Conservation (phyloP, 2,888 invertebrate genomes). For the Ormyrus pomaceus region DNA sequence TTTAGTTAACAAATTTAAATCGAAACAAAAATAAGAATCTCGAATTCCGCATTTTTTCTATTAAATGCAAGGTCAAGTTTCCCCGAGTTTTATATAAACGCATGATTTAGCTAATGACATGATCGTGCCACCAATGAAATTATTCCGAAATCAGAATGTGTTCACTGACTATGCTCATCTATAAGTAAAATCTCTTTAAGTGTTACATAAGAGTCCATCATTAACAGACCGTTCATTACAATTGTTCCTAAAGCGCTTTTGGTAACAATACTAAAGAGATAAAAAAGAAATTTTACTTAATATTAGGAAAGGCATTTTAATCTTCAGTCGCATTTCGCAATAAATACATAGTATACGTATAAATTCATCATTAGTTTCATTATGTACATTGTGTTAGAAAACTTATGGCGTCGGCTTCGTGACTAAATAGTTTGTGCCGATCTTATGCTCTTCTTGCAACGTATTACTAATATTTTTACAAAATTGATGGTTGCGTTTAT, state of each 20-base stretch:
- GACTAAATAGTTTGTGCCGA: slow-evolving; percentile 28
- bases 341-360: slow-evolving; percentile 53
- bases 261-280: not conserved
- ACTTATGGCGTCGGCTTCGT: slow-evolving; percentile 41
- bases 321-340: slow-evolving; percentile 48
- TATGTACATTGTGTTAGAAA: slow-evolving; percentile 51
- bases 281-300: slow-evolving; percentile 17
- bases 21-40: not conserved
- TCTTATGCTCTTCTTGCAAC: slow-evolving; percentile 33
- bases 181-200: slow-evolving; percentile 8
- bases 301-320: slow-evolving; percentile 49
- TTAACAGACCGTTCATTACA: not conserved
- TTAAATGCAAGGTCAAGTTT: too few species aligned
- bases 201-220: slow-evolving; percentile 21
- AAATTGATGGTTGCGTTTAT: slow-evolving; percentile 34
- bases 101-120: slow-evolving; percentile 2
- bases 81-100: slow-evolving; percentile 12
- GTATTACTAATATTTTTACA: slow-evolving; percentile 47
- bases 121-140: slow-evolving; percentile 7
- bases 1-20: not conserved
- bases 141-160: slow-evolving; percentile 7
- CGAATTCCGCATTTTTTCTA: too few species aligned
- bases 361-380: slow-evolving; percentile 47
- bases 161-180: not conserved
- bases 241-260: not conserved